Percentiles rank a stretch among this genome's conserved stretches.
phyloP scores from a whole-genome alignment of 2,113 vertebrate genomes.

The Oxyura jamaicensis region DNA sequence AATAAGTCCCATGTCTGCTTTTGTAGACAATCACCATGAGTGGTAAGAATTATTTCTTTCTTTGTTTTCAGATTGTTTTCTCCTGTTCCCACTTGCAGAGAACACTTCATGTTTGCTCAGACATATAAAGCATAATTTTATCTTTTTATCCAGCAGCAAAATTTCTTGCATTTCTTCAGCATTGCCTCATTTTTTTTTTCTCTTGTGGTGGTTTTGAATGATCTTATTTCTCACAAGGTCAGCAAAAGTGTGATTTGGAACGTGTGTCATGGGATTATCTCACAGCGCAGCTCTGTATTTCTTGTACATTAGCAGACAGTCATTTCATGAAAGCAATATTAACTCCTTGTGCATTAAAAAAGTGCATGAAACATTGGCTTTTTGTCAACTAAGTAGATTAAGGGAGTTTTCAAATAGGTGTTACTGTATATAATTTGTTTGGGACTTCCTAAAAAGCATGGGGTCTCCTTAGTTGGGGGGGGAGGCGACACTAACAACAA shows the following conservation, averaged over 20 bases:
- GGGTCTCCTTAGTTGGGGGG: not conserved
- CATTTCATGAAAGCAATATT: not conserved
- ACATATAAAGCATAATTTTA: not conserved
- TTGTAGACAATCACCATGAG: conserved; percentile 99
- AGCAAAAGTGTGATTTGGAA: conserved; percentile 33
- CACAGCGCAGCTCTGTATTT: not conserved
- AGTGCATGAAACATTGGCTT: not conserved
- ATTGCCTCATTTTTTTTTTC: not conserved
- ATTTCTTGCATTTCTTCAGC: conserved; percentile 1
- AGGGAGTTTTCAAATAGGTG: not conserved
- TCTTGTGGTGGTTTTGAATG: conserved; percentile 16
- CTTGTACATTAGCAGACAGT: not conserved
- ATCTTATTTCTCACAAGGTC: conserved; percentile 50
- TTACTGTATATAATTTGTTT: not conserved
- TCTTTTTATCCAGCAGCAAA: conserved; percentile 24
- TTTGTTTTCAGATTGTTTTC: not conserved
- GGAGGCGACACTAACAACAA: too few relatives aligned
- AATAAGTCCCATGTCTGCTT: conserved; percentile 99
- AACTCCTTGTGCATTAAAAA: not conserved
- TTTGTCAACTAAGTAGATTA: not conserved
- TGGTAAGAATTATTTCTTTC: conserved; percentile 82
- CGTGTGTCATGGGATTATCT: not conserved
- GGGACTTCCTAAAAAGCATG: not conserved
- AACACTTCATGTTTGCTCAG: not conserved
- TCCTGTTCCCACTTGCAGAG: not conserved